These are phyloP conservation scores for Aphaenogaster ashmeadi DNA, from an alignment of 1,140 invertebrate species.

Conservation along the genomic window DNA sequence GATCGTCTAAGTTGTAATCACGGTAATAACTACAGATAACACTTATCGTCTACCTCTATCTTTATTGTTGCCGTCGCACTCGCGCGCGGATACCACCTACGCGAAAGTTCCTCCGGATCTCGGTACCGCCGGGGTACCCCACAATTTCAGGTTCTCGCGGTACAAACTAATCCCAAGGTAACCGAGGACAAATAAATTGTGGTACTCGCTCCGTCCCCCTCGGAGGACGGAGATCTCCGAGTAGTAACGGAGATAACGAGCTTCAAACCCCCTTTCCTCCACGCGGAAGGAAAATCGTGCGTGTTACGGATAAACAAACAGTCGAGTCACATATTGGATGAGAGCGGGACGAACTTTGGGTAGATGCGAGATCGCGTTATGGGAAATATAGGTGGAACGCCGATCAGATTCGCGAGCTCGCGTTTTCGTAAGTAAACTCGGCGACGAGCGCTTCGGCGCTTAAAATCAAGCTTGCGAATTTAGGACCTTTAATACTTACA, in stretches of 20 bases:
- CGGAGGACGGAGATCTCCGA: neutral
- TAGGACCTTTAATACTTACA: neutral
- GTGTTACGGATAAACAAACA: neutral
- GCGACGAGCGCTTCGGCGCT: neutral
- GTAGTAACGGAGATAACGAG: neutral
- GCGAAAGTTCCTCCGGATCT: constrained; percentile 18
- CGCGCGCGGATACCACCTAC: constrained; percentile 6
- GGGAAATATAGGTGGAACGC: neutral
- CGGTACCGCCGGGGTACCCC: too few species aligned
- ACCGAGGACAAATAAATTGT: constrained; percentile 13
- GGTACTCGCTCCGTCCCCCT: neutral
- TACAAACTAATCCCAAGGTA: constrained; percentile 14
- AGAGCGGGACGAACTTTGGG: neutral
- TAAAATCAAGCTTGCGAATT: neutral
- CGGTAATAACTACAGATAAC: constrained; percentile 50
- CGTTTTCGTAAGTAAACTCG: neutral
- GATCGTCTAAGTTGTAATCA: constrained; percentile 52
- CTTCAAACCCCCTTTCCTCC: neutral
- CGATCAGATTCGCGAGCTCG: neutral
- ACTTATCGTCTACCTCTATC: constrained; percentile 40
- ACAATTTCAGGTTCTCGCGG: neutral
- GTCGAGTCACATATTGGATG: neutral
- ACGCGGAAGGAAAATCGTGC: neutral
- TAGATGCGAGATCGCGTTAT: neutral
- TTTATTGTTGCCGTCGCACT: constrained; percentile 37